Conservation (phyloP, 2,113 vertebrate genomes). For the Hucho hucho region DNA sequence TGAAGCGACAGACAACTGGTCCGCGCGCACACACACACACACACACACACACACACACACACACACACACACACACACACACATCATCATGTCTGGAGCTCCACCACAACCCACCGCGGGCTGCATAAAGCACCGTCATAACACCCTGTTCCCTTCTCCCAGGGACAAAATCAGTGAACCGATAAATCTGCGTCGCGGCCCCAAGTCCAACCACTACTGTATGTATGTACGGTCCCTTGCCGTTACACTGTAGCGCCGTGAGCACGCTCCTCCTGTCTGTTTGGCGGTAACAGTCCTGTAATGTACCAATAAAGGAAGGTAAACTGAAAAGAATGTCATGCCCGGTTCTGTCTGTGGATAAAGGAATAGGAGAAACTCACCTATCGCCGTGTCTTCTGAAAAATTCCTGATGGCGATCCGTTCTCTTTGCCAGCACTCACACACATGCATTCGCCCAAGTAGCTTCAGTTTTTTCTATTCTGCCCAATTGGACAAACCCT, state of each 20-base stretch:
- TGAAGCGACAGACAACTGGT: background rate
- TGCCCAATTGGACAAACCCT: conserved; percentile 46
- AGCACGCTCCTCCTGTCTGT: no score
- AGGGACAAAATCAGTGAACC: no score
- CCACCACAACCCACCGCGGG: background rate
- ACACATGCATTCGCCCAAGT: conserved; percentile 35
- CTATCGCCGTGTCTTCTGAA: conserved; percentile 6
- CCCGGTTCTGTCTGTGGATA: no score
- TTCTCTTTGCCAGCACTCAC: conserved; percentile 21
- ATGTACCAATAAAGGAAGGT: background rate
- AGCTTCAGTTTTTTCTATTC: conserved; percentile 39
- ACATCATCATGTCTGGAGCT: background rate
- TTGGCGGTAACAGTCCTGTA: no score
- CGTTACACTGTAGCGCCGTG: background rate
- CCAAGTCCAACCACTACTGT: no score
- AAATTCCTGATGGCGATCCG: conserved; percentile 21
- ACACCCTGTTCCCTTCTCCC: background rate
- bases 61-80: no score
- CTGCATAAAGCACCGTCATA: background rate
- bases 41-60: background rate
- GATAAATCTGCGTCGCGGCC: no score
- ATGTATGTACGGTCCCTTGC: no score
- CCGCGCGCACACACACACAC: background rate
- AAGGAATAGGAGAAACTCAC: conserved; percentile 11
- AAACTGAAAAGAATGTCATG: background rate